Conservation (phyloP, 2,113 vertebrate species). For the Saccopteryx leptura region DNA sequence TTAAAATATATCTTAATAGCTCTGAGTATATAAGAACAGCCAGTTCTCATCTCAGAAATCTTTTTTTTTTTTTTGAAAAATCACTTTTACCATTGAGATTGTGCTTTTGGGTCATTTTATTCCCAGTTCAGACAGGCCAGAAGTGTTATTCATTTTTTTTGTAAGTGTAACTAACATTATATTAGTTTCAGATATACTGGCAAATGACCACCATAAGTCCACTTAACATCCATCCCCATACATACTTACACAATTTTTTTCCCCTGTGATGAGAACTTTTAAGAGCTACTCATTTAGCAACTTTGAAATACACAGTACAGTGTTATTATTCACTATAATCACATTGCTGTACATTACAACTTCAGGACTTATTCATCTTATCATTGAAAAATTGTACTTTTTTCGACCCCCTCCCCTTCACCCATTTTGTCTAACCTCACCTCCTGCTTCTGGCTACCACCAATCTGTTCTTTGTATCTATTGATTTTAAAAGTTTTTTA, state of each 20-base stretch:
- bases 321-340: neutral
- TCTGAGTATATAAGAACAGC: neutral
- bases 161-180: neutral
- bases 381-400: neutral
- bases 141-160: neutral
- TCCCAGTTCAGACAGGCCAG: neutral
- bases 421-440: neutral
- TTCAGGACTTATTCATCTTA: neutral
- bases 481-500: neutral
- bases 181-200: neutral
- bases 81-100: neutral
- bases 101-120: neutral
- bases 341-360: too few relatives aligned
- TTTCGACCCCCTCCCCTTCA: neutral
- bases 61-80: neutral
- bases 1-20: neutral
- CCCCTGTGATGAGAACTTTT: neutral
- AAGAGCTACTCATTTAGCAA: neutral
- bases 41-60: neutral
- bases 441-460: neutral
- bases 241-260: neutral
- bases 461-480: neutral
- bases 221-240: neutral
- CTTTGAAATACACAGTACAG: neutral
- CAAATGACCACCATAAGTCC: neutral